Conservation (phyloP, 1,140 invertebrate genomes). For the Paraescarpia echinospica region DNA sequence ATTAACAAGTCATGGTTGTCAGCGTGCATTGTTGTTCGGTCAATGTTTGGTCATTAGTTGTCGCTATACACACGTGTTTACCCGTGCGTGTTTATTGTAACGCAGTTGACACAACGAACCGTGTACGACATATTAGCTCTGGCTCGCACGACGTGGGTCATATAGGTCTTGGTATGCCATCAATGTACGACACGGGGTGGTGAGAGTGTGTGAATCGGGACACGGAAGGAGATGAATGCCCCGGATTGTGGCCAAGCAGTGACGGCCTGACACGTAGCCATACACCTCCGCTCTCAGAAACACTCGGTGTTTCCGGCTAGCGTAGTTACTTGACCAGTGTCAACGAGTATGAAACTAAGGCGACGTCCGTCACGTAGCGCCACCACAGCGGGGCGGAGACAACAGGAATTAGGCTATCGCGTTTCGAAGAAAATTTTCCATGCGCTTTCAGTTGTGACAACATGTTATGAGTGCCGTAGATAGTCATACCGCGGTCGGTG, state of each 20-base stretch:
- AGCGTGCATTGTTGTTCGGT: not conserved
- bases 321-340: not conserved
- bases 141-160: not conserved
- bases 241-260: not conserved
- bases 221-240: not conserved
- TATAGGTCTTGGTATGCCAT: not conserved
- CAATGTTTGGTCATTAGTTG: not conserved
- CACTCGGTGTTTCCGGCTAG: not conserved
- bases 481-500: not conserved
- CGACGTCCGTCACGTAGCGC: not conserved
- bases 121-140: too few relatives aligned
- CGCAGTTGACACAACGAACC: not conserved
- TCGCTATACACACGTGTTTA: not conserved
- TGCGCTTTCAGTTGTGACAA: not conserved
- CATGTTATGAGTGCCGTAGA: not conserved
- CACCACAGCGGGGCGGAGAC: not conserved
- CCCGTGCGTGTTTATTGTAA: not conserved
- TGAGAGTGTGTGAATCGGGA: not conserved
- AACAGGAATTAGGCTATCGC: not conserved
- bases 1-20: not conserved
- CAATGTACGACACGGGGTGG: not conserved
- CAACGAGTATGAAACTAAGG: not conserved
- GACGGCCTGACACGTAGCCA: not conserved
- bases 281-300: too few relatives aligned
- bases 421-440: not conserved